These are phyloP conservation scores for Pogonocherus hispidulus DNA, from an alignment of 2,888 invertebrate species.

Conservation along the genomic window DNA sequence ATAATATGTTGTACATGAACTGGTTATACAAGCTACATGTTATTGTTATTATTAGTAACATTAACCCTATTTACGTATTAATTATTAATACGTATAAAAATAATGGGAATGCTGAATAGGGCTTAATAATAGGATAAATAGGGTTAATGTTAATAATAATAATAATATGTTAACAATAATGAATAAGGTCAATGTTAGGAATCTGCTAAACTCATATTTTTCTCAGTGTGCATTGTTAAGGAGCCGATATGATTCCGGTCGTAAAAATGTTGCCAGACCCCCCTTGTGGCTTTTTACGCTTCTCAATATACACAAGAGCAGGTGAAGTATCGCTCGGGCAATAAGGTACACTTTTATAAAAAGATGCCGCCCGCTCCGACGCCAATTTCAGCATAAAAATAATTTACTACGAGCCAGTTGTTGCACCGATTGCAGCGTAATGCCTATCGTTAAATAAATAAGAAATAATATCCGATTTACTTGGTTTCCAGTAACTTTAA, in stretches of 20 bases:
- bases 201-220: not conserved
- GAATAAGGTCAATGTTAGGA: too few species aligned
- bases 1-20: too few species aligned
- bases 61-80: too few species aligned
- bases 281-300: constrained; percentile 36
- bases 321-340: constrained; percentile 37
- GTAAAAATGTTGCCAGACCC: constrained; percentile 30
- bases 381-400: constrained; percentile 31
- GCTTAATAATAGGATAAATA: too few species aligned
- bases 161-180: too few species aligned
- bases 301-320: constrained; percentile 36
- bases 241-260: constrained; percentile 35
- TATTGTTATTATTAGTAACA: too few species aligned
- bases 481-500: not conserved
- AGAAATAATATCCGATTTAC: constrained; percentile 1
- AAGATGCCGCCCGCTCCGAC: constrained; percentile 35
- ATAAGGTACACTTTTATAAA: constrained; percentile 28
- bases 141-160: too few species aligned
- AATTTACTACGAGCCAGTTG: constrained; percentile 6
- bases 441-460: constrained; percentile 12
- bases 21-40: too few species aligned
- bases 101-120: too few species aligned
- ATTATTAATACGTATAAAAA: too few species aligned
- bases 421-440: constrained; percentile 3
- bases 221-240: constrained; percentile 12